phyloP scores from a whole-genome alignment of 2,797 vertebrate genomes.

The Petrocephalus sullivani region DNA sequence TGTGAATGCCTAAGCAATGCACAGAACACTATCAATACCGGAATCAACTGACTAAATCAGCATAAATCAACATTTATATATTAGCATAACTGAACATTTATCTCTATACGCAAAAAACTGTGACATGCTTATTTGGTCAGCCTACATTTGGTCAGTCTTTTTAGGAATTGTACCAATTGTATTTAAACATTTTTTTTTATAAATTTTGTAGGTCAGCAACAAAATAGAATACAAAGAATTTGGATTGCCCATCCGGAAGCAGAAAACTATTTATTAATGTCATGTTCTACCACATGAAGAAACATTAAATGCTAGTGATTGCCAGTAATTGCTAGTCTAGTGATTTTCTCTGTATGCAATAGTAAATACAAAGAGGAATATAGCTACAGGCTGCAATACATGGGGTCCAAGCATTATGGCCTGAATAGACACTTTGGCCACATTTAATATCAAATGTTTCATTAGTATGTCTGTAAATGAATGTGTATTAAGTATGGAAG shows the following conservation, averaged over 20 bases:
- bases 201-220: not conserved
- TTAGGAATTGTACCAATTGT: not conserved
- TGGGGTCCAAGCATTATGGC: too few species aligned
- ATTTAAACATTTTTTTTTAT: not conserved
- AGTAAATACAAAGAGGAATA: not conserved
- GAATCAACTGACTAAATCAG: not conserved
- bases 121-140: not conserved
- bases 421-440: too few species aligned
- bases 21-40: not conserved
- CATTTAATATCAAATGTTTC: too few species aligned
- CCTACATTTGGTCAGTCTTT: not conserved
- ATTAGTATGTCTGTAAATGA: too few species aligned
- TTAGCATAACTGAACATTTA: not conserved
- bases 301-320: not conserved
- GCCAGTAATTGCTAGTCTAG: not conserved
- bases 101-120: not conserved
- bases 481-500: too few species aligned
- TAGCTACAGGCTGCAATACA: too few species aligned
- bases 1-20: not conserved
- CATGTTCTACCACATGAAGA: not conserved
- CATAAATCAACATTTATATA: not conserved
- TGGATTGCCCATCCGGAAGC: not conserved
- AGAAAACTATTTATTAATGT: not conserved
- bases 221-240: not conserved
- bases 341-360: not conserved